Conservation (phyloP, 2,888 invertebrate species). For the Ophion ventricosus region DNA sequence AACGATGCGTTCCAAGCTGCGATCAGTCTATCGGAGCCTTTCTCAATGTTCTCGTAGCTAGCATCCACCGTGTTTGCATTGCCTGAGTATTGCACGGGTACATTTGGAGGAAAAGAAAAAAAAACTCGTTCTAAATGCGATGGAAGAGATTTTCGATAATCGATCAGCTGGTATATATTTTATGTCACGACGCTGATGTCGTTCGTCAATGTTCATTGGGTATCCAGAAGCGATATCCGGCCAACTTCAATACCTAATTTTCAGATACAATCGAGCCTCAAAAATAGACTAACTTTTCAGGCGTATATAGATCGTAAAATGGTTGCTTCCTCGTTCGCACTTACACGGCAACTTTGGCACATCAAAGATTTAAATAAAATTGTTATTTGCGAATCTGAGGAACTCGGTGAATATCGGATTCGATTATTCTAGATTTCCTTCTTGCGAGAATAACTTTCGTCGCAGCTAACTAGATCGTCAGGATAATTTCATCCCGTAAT, state of each 20-base stretch:
- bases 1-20: no score
- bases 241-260: slow-evolving; percentile 25
- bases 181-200: neutral
- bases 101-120: neutral
- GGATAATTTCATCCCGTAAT: neutral
- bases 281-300: slow-evolving; percentile 43
- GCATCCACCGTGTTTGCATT: no score
- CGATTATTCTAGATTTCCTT: neutral
- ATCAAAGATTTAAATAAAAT: neutral
- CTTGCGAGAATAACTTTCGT: neutral
- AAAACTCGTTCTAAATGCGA: neutral
- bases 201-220: neutral
- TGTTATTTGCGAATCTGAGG: neutral
- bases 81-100: neutral
- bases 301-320: slow-evolving; percentile 34
- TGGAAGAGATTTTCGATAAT: neutral
- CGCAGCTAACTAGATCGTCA: neutral
- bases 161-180: neutral
- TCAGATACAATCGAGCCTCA: slow-evolving; percentile 18
- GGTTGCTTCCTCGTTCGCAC: neutral
- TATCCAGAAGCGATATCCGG: slow-evolving; percentile 29
- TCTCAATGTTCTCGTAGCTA: no score
- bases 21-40: no score
- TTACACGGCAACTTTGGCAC: neutral
- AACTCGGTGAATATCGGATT: neutral